A percentile compares a stretch with the other conserved stretches of the same genome.
Conservation (phyloP, 2,888 invertebrate species). For the Hylaea fasciaria region DNA sequence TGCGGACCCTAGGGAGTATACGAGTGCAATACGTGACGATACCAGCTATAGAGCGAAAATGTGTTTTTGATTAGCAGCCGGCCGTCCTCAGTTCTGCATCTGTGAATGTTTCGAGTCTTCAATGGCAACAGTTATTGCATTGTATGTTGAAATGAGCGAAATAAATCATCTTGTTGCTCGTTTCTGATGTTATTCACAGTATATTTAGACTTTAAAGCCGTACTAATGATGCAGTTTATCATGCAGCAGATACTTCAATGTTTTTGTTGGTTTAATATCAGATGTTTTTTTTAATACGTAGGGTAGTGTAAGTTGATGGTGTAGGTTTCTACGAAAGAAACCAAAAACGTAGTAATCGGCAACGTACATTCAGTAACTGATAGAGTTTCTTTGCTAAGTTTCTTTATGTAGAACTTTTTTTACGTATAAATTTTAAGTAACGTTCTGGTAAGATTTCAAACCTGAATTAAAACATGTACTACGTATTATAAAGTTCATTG, state of each 20-base stretch:
- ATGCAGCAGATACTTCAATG: background rate
- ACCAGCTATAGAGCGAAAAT: conserved; percentile 24
- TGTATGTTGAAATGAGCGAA: conserved; percentile 10
- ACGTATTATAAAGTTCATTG: conserved; percentile 28
- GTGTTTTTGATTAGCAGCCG: conserved; percentile 32
- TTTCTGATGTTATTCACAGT: conserved; percentile 12
- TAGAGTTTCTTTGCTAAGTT: too few relatives aligned
- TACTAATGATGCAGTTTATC: conserved; percentile 4
- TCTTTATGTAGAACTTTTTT: too few relatives aligned
- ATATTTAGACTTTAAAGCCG: background rate
- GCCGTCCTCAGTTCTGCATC: background rate
- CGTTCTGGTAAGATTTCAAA: too few relatives aligned
- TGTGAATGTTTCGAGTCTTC: background rate
- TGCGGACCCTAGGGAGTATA: background rate
- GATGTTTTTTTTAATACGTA: background rate
- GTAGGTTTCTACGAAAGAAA: too few relatives aligned
- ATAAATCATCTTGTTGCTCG: conserved; percentile 11
- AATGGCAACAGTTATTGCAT: conserved; percentile 13
- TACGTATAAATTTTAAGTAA: too few relatives aligned
- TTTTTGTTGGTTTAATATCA: background rate
- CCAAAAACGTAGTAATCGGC: too few relatives aligned
- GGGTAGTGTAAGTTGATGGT: too few relatives aligned
- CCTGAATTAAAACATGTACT: too few relatives aligned
- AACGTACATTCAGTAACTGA: too few relatives aligned
- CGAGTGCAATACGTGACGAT: conserved; percentile 5